Evolutionary conservation across 2,113 vertebrate genomes (phyloP), one percentile per base, ranked within the genome.

Genomic region (Ornithorhynchus anatinus): DNA sequence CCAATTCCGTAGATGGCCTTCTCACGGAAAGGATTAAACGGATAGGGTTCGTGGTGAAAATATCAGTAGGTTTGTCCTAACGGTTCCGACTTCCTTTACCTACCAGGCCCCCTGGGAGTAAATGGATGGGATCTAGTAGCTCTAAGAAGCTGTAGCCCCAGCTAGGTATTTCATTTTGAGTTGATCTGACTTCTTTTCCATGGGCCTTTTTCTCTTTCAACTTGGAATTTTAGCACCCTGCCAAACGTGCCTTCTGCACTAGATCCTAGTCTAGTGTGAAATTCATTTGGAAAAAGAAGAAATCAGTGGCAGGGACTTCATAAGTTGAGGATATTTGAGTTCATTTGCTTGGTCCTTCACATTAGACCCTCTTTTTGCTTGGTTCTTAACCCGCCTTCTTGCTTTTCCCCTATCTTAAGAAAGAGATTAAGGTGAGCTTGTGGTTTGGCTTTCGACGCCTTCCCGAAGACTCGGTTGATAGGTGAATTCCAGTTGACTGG

Each of bases 391-490:
- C 29, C 23, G 45, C 11, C 19, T 73, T 76, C n/a, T 8, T 37
- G 22, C 1, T 54, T 68, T 75, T 53, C 45, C 44, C 15, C 23
- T 39, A 13, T 44, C 17, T 72, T 14, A 16, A 45, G 29, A 59
- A 1, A 17, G 37, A 3, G 20, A 29, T 32, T 53, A 17, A 53
- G 10, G 15, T 44, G 40, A 57, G 35, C 48, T 63, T 35, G 50
- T 38, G 50, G 31, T 75, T 67, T 61, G 68, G 5, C 50, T 76
- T 63, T 69, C 16, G n/a, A n/a, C n/a, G n/a, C n/a, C n/a, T n/a
- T n/a, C n/a, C n/a, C n/a, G n/a, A n/a, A n/a, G n/a, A n/a, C n/a
- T n/a, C n/a, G n/a, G n/a, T n/a, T n/a, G n/a, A n/a, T n/a, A n/a
- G n/a, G n/a, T n/a, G n/a, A n/a, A n/a, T n/a, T n/a, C n/a, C n/a